Conservation (phyloP, 2,113 vertebrate species). For the Nymphicus hollandicus region DNA sequence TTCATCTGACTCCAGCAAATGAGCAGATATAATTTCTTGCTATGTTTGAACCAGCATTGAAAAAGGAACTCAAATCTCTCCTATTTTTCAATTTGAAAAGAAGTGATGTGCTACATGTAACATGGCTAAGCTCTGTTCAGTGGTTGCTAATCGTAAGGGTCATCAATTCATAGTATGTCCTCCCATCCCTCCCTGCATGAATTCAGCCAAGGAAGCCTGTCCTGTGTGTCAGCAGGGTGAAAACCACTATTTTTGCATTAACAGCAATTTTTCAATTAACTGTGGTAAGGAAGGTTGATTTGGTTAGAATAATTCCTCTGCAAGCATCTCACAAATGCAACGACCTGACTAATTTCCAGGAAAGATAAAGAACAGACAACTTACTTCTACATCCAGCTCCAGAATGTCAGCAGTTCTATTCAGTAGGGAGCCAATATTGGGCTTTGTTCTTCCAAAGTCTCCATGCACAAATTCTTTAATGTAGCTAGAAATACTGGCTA, state of each 20-base stretch:
- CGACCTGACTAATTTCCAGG: background rate
- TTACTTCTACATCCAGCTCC: slow-evolving; percentile 95
- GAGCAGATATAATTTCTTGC: background rate
- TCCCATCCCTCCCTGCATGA: background rate
- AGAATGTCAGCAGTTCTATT: slow-evolving; percentile 89
- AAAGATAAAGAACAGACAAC: background rate
- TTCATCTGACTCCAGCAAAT: background rate
- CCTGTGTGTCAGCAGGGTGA: background rate
- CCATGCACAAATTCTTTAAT: slow-evolving; percentile 98
- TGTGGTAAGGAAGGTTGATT: background rate
- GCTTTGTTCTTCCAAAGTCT: slow-evolving; percentile 95
- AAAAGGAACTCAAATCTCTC: background rate
- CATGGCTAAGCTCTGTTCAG: background rate
- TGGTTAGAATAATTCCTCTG: background rate
- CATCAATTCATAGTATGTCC: background rate
- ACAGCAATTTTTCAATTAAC: background rate
- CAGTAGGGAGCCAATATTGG: slow-evolving; percentile 88
- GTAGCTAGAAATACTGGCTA: slow-evolving; percentile 80
- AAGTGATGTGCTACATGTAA: background rate
- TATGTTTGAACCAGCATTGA: background rate
- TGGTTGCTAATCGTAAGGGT: background rate
- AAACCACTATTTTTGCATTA: background rate
- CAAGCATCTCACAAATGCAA: background rate
- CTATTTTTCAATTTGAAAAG: background rate
- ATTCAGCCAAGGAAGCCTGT: background rate